Conservation (phyloP, 1,140 invertebrate genomes). For the Drosophila murphyi region DNA sequence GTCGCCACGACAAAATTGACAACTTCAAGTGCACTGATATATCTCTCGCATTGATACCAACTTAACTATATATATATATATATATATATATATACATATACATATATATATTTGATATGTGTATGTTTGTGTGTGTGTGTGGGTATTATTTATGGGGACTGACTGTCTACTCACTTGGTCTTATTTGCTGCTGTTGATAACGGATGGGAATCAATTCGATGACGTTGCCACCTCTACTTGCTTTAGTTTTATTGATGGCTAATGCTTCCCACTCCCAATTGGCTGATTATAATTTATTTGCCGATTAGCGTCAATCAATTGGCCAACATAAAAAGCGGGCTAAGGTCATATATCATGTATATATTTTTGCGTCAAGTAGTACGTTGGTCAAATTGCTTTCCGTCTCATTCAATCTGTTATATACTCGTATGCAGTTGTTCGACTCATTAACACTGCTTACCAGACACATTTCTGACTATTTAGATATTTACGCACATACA, state of each 20-base stretch:
- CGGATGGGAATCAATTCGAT: constrained; percentile 1
- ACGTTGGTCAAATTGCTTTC: constrained; percentile 1
- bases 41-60: constrained; percentile 21
- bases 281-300: constrained; percentile 25
- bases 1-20: constrained; percentile 9
- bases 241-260: not conserved
- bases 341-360: constrained; percentile 15
- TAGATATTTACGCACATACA: too few relatives aligned
- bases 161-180: constrained; percentile 19
- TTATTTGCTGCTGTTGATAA: constrained; percentile 28
- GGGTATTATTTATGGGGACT: not conserved
- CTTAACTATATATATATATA: not conserved
- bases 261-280: not conserved
- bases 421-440: not conserved
- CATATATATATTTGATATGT: constrained; percentile 1
- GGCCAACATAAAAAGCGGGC: constrained; percentile 39
- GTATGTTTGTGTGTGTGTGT: too few relatives aligned
- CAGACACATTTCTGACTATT: too few relatives aligned
- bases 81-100: not conserved
- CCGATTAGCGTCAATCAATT: constrained; percentile 18
- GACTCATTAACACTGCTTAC: not conserved
- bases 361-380: not conserved
- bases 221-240: constrained; percentile 19
- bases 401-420: not conserved
- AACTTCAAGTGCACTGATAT: constrained; percentile 33